Base-by-base conservation (phyloP, 1,140 invertebrate species). In the Drosophila athabasca region DNA sequence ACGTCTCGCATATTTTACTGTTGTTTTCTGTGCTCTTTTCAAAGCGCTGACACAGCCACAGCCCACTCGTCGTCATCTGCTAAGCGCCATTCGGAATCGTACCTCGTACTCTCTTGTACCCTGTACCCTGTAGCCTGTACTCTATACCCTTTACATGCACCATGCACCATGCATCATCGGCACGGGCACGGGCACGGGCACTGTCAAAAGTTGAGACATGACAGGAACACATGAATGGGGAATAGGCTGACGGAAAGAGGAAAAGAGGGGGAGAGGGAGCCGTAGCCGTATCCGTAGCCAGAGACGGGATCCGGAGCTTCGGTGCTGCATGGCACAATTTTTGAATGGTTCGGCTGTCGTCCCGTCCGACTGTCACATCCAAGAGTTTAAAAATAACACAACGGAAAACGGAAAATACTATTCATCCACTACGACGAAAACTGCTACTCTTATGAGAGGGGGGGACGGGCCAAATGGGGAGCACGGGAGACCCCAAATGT, bases 361-460 rank as follows among this genome's bases (percentile, higher is more conserved):
- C 17, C 17, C 17, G 17, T 4, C 24, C 66, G 54, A 17, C 68
- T 74, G 70, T 74, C 71, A 74, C 71, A 73, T 48, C 50, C 45
- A 43, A 55, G 58, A 76, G 78, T 81, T 81, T 81, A 81, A 76
- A 81, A 81, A 81, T 81, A 81, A 81, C 70, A 67, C 35, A 39
- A 13, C 52, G 55, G 67, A 76, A 80, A 39, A 13, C 52, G 55
- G 67, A 76, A 80, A 80, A 80, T 76, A 80, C 78, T 80, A 80
- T 57, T 80, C 59, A 74, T 66, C 57, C 64, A 64, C 69, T 64
- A 80, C 53, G 24, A 26, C 24, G 4, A 26, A 4, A 5, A 39
- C 48, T 26, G 57, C 69, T 43, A 39, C 52, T 39, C 35, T 39
- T 11, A 46, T 13, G 22, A 49, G 22, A 44, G 4, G 35, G 49